phyloP scores from a whole-genome alignment of 2,113 vertebrate species.

The Cettia cetti region DNA sequence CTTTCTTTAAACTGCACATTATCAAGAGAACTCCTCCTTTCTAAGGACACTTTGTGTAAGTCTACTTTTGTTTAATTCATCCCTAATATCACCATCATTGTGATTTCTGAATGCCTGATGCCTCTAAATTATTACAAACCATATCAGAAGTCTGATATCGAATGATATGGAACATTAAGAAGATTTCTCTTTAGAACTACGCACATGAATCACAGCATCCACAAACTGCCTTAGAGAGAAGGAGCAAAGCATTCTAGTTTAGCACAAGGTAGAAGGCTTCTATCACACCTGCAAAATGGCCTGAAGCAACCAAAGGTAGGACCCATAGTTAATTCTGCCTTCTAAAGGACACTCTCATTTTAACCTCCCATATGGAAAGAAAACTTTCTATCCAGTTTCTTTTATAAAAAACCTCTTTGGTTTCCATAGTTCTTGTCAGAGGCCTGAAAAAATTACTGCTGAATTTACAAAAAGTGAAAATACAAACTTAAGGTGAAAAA shows the following conservation, averaged over 20 bases:
- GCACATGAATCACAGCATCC: background rate
- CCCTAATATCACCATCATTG: background rate
- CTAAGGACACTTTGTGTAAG: background rate
- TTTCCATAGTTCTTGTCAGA: background rate
- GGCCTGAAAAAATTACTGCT: background rate
- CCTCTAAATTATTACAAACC: background rate
- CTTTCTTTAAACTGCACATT: background rate
- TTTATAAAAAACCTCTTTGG: background rate
- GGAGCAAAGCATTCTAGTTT: background rate
- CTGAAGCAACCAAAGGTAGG: background rate
- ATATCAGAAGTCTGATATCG: background rate
- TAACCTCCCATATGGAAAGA: background rate
- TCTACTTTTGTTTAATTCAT: background rate
- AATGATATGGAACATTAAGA: background rate
- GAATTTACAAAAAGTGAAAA: background rate
- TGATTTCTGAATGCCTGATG: background rate
- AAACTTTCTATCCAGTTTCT: background rate
- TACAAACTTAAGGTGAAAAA: background rate
- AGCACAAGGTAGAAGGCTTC: background rate
- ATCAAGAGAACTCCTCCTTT: background rate
- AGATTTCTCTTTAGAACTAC: background rate
- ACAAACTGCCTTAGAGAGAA: slow-evolving; percentile 10
- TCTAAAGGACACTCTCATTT: background rate
- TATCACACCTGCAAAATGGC: background rate
- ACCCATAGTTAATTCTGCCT: background rate